These are phyloP conservation scores for Sander lucioperca DNA, from an alignment of 2,113 vertebrate genomes.

Conservation along the genomic window DNA sequence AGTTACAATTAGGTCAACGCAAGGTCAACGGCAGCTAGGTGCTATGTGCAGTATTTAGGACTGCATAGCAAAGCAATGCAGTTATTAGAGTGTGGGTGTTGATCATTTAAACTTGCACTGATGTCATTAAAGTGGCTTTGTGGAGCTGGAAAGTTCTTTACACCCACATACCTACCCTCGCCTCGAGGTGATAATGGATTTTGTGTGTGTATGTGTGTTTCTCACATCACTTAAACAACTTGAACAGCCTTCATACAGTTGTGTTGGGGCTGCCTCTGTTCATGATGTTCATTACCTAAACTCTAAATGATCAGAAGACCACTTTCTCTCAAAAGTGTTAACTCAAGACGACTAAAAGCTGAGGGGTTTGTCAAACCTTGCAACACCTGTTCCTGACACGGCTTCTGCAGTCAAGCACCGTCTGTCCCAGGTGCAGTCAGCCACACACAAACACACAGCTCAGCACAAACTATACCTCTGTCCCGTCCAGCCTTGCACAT, in stretches of 20 bases:
- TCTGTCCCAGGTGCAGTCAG: conserved; percentile 35
- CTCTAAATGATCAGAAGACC: not conserved
- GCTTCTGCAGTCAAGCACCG: conserved; percentile 42
- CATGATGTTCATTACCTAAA: not conserved
- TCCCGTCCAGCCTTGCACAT: conserved; percentile 28
- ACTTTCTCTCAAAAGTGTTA: not conserved
- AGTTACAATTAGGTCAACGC: conserved; percentile 52
- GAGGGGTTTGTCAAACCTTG: conserved; percentile 18
- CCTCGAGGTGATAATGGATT: conserved; percentile 56
- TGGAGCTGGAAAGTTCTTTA: conserved; percentile 39
- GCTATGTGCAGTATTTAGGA: conserved; percentile 48
- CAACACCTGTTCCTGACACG: conserved; percentile 68
- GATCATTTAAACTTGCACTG: conserved; percentile 46
- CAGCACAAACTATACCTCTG: conserved; percentile 43
- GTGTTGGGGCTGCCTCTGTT: conserved; percentile 10
- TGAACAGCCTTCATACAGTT: conserved; percentile 11
- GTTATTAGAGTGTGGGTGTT: conserved; percentile 69
- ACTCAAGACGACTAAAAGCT: not conserved
- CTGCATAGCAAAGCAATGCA: conserved; percentile 34
- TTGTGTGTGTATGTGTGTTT: conserved; percentile 27
- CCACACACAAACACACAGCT: conserved; percentile 35
- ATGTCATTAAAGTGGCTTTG: conserved; percentile 57
- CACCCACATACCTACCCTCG: conserved; percentile 59
- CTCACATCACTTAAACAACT: conserved; percentile 30
- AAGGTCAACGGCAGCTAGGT: conserved; percentile 41